Evolutionary conservation across 2,113 vertebrate species (phyloP).

Genomic region (Gymnarchus niloticus): DNA sequence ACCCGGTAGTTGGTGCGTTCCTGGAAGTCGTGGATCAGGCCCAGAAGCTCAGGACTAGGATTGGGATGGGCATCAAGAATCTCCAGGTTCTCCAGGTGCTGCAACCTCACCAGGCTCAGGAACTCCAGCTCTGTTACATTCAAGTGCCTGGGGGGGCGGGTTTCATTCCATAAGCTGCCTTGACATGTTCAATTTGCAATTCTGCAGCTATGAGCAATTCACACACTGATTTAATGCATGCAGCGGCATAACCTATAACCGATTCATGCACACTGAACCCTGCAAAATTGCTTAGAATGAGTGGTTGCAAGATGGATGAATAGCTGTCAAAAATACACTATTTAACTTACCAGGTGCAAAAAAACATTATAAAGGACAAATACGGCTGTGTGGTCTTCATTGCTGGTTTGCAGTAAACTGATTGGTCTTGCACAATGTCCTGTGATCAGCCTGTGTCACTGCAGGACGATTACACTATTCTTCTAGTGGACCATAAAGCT

Average conservation of each 20-base stretch:
- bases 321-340: neutral
- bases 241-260: neutral
- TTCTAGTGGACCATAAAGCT: neutral
- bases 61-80: slow-evolving; percentile 27
- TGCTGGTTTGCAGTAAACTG: neutral
- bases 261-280: neutral
- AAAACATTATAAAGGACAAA: neutral
- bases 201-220: neutral
- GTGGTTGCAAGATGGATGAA: neutral
- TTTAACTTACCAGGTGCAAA: neutral
- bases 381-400: neutral
- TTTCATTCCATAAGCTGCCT: neutral
- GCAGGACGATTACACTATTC: neutral
- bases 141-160: slow-evolving; percentile 23
- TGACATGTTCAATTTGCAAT: neutral
- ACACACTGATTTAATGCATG: neutral
- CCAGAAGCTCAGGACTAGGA: slow-evolving; percentile 3
- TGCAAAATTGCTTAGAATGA: neutral
- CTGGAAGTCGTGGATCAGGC: slow-evolving; percentile 23
- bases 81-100: slow-evolving; percentile 32
- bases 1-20: slow-evolving; percentile 31
- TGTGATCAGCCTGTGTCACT: neutral
- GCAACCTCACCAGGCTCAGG: slow-evolving; percentile 23
- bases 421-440: neutral
- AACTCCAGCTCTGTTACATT: slow-evolving; percentile 30